These are phyloP conservation scores for Marasmarcha lunaedactyla DNA, from an alignment of 2,888 invertebrate genomes.

Conservation along the genomic window DNA sequence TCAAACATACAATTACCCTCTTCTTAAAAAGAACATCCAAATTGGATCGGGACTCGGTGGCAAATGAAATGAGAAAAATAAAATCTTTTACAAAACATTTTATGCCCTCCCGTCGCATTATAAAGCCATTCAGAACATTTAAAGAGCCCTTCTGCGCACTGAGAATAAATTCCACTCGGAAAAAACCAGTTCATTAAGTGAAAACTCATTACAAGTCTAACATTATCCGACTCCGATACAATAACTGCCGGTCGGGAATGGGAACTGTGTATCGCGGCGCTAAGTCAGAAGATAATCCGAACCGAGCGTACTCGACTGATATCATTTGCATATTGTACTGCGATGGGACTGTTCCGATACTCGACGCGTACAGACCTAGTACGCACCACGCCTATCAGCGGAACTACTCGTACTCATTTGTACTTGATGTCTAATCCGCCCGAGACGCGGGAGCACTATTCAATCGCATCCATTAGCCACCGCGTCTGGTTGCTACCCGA, in stretches of 20 bases:
- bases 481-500: too few species aligned
- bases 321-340: constrained; percentile 60
- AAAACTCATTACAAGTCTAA: constrained; percentile 6
- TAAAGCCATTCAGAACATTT: constrained; percentile 1
- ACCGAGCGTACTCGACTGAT: constrained; percentile 30
- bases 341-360: constrained; percentile 28
- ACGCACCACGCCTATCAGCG: too few species aligned
- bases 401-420: too few species aligned
- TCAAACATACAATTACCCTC: background rate
- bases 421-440: too few species aligned
- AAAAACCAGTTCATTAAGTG: constrained; percentile 1
- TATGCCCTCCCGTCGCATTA: background rate
- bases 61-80: background rate
- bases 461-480: constrained; percentile 3
- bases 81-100: constrained; percentile 1
- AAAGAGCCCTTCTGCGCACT: background rate
- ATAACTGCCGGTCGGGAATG: constrained; percentile 29
- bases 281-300: constrained; percentile 38
- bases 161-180: background rate
- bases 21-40: background rate
- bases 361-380: too few species aligned
- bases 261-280: constrained; percentile 25
- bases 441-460: too few species aligned
- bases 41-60: background rate
- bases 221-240: constrained; percentile 20